Percentiles rank a stretch among this genome's conserved stretches.
phyloP scores from a whole-genome alignment of 1,140 invertebrate species.

The Steinernema feltiae region DNA sequence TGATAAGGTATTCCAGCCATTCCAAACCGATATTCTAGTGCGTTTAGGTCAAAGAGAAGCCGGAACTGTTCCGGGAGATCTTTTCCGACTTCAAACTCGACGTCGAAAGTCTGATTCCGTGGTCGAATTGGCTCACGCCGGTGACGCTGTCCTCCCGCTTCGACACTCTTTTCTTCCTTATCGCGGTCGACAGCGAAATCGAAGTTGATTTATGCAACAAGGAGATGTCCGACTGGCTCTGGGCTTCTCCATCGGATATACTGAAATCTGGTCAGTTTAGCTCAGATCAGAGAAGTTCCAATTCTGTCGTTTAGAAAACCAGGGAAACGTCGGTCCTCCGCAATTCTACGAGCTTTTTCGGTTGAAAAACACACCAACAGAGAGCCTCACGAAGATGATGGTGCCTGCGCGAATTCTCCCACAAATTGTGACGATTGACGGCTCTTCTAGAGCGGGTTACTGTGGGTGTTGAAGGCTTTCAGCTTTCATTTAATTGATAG shows the following conservation, averaged over 20 bases:
- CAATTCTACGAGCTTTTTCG: neutral
- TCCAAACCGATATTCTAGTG: no score
- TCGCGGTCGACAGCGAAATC: neutral
- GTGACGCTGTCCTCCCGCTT: neutral
- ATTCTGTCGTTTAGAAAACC: neutral
- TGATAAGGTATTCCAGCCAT: neutral
- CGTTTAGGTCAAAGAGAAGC: neutral
- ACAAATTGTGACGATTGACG: neutral
- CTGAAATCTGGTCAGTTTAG: neutral
- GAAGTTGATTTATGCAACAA: neutral
- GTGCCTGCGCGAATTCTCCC: neutral
- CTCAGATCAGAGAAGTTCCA: neutral
- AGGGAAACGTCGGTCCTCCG: neutral
- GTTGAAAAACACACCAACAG: neutral
- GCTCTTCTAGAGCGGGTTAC: neutral
- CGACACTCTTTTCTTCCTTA: neutral
- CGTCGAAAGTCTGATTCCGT: neutral
- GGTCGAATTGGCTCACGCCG: neutral
- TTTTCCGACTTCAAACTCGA: neutral
- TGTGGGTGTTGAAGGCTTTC: neutral
- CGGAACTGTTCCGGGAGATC: neutral
- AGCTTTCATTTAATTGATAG: neutral
- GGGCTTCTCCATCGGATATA: neutral
- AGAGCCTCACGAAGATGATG: neutral
- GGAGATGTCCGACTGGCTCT: neutral